Percentiles rank a stretch among this genome's conserved stretches.
phyloP scores from a whole-genome alignment of 1,140 invertebrate genomes.

The Mycetomoellerius zeteki region DNA sequence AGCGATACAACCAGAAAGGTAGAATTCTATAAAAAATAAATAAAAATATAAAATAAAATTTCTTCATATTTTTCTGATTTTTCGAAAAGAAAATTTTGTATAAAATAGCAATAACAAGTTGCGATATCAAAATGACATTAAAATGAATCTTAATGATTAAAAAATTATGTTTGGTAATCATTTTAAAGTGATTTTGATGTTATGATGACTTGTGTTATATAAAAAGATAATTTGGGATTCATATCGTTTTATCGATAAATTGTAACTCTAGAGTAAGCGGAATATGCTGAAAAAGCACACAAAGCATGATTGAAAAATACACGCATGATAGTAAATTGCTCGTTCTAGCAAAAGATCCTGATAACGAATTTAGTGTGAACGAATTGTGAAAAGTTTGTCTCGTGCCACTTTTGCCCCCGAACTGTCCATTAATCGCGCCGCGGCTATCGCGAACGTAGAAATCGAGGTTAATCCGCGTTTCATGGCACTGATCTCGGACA shows the following conservation, averaged over 20 bases:
- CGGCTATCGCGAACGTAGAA: conserved; percentile 44
- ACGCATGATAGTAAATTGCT: neutral
- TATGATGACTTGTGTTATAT: too few relatives aligned
- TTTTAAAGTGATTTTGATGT: too few relatives aligned
- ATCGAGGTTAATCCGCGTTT: conserved; percentile 57
- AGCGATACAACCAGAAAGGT: neutral
- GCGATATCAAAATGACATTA: too few relatives aligned
- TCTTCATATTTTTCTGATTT: conserved; percentile 7
- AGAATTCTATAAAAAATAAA: neutral
- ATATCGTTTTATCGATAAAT: neutral
- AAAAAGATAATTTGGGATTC: neutral
- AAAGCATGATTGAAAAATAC: neutral
- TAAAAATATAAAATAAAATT: neutral
- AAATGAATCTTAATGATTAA: too few relatives aligned
- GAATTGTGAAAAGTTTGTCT: conserved; percentile 25
- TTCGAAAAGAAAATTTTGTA: neutral
- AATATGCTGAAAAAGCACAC: too few relatives aligned
- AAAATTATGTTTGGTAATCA: too few relatives aligned
- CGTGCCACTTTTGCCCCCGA: conserved; percentile 9
- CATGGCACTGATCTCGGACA: conserved; percentile 56
- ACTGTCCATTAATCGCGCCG: conserved; percentile 25
- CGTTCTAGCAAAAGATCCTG: neutral
- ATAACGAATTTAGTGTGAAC: neutral
- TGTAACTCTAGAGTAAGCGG: neutral
- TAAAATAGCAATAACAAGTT: neutral